These are phyloP conservation scores for Siniperca obscura DNA, from an alignment of 2,797 vertebrate species.

Conservation along the genomic window DNA sequence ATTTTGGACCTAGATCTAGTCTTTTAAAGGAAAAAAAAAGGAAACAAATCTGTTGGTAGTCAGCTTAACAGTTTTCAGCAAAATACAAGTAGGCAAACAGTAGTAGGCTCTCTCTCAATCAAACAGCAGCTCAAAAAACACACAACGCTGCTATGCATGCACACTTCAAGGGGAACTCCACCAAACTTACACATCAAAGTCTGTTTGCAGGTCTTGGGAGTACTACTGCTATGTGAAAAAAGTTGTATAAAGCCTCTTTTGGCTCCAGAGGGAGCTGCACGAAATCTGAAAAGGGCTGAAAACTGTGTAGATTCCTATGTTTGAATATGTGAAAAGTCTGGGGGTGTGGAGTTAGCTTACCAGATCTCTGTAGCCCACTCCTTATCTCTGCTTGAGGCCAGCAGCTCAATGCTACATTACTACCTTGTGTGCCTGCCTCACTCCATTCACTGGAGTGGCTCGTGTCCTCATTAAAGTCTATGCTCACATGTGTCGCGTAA, in stretches of 20 bases:
- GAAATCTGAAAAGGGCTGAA: not conserved
- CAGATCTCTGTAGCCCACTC: no score
- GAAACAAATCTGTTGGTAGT: not conserved
- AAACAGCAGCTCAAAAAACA: not conserved
- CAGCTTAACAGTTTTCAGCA: not conserved
- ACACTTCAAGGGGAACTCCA: not conserved
- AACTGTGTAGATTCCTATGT: not conserved
- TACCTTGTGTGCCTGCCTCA: no score
- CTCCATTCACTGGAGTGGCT: no score
- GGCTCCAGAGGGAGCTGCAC: not conserved
- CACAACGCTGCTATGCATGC: not conserved
- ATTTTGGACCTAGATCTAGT: not conserved
- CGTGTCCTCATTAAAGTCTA: no score
- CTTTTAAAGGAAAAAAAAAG: constrained; percentile 1
- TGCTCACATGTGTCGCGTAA: no score
- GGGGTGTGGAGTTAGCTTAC: no score
- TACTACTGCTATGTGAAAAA: not conserved
- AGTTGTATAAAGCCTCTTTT: no score
- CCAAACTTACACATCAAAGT: not conserved
- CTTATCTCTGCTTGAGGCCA: not conserved
- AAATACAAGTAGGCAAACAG: not conserved
- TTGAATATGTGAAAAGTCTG: no score
- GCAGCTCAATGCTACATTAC: no score
- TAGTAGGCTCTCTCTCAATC: not conserved
- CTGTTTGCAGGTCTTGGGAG: not conserved